Base-by-base conservation (phyloP, 2,888 invertebrate genomes). In the Anorthoa munda region DNA sequence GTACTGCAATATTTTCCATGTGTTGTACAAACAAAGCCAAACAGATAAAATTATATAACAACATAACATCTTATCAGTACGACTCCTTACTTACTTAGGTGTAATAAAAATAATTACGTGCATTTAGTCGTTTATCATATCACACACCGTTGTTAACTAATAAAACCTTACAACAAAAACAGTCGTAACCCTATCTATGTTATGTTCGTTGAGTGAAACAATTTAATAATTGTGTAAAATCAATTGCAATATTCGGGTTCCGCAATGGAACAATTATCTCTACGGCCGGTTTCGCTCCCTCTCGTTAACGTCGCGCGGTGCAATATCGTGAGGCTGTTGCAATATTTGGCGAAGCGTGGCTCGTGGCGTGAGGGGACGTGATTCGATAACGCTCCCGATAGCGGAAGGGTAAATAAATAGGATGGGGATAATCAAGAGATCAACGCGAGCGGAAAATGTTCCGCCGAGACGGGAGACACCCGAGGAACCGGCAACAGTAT, bases 401-500 rank as follows among this genome's bases (percentile, higher is more conserved):
- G 66, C 59, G 58, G 63, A 31, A 66, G 48, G 67, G 72, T 71
- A 39, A 70, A 68, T 73, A 71, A 69, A 76, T 77, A 65, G 83
- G 85, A 84, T 83, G 76, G 68, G 66, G 72, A 82, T 81, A 83
- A 88, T 88, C 86, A 85, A 75, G 78, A 63, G 66, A 79, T 58
- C 77, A 78, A 79, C 72, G 75, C 79, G 77, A 85, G 81, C 79
- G 84, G 83, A 81, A 85, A 83, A 77, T 80, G 31, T 46, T 58
- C 17, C 31, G 69, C 26, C 51, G 65, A 64, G 21, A 26, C 39
- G 50, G 45, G 65, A 64, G 26, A n/a, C 31, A 23, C 46, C 45
- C 67, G 50, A 21, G 45, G 18, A 13, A 45, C 50, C 46, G 17
- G 23, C 39, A 17, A 21, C 21, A 48, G 5, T 31, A 13, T 45